Evolutionary conservation across 2,797 vertebrate species (phyloP), one percentile per base, ranked within the genome.

Genomic region (Crenuchus spilurus): DNA sequence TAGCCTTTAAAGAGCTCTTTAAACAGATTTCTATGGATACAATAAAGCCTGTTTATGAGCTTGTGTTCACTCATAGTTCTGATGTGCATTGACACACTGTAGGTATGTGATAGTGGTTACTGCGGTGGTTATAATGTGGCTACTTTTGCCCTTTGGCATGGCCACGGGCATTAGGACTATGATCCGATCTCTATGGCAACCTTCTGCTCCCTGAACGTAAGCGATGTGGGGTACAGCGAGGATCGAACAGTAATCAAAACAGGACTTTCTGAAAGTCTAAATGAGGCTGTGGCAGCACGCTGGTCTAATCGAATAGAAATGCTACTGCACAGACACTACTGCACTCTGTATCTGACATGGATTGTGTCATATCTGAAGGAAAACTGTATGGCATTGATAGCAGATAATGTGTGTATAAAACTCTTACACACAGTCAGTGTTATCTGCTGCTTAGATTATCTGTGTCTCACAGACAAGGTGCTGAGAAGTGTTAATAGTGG

Each of bases 31-130:
- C 44, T 52, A 37, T 22, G 5, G 26, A 26, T 61, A 35, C 42
- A 52, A 67, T 57, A 51, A 71, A 62, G 6, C 52, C 18, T 28
- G 46, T 74, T 71, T 42, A 51, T 35, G 39, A 61, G 28, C 24
- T 57, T 42, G 20, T 74, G 33, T 48, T 33, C 2, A 9, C 8
- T 0, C 22, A 26, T 3, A 37, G 35, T 41, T 30, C 8, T 42
- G 41, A 24, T n/a, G 57, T 62, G 26, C 5, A 16, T n/a, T 20
- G 20, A 31, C 6, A 39, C 37, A n/a, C 18, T 30, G 16, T n/a
- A 49, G 22, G 20, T 54, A 7, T 18, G 35, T 49, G 49, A n/a
- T 16, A 30, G 11, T 30, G 26, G 6, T 13, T n/a, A n/a, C n/a
- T 41, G 30, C 6, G 48, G 6, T n/a, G n/a, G 16, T 35, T 7